Percentiles rank a stretch among this genome's conserved stretches.
Conservation (phyloP, 2,888 invertebrate species). For the Endomychus coccineus region DNA sequence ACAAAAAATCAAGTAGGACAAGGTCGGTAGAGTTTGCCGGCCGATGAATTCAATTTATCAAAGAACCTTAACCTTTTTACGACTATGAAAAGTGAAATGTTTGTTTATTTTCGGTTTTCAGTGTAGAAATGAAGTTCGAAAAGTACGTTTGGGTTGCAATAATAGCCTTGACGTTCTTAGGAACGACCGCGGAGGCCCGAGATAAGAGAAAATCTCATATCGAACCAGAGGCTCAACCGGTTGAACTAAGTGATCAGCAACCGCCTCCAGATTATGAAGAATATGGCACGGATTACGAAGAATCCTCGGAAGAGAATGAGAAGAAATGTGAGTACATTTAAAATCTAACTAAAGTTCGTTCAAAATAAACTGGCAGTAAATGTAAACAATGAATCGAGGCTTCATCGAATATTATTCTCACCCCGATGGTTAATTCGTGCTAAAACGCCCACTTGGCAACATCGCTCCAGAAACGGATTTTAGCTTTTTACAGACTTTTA, state of each 20-base stretch:
- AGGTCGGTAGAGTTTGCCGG: too few species aligned
- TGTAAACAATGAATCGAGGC: conserved; percentile 12
- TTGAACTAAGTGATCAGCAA: too few species aligned
- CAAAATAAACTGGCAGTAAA: conserved; percentile 6
- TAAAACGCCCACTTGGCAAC: too few species aligned
- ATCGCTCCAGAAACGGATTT: too few species aligned
- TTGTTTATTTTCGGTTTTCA: neutral
- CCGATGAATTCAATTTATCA: too few species aligned
- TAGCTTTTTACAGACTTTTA: too few species aligned
- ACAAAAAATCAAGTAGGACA: too few species aligned
- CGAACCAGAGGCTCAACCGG: conserved; percentile 22
- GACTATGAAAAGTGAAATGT: too few species aligned
- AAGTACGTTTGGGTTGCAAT: conserved; percentile 25
- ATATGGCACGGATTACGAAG: conserved; percentile 33
- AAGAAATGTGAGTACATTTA: conserved; percentile 24
- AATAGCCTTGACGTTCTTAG: conserved; percentile 26
- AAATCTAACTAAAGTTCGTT: conserved; percentile 6
- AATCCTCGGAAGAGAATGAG: conserved; percentile 34
- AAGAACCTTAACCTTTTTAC: too few species aligned
- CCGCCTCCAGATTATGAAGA: conserved; percentile 32
- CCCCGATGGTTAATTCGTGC: too few species aligned
- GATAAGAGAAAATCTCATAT: conserved; percentile 17
- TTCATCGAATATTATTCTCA: neutral
- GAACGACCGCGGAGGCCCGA: conserved; percentile 29
- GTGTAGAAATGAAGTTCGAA: conserved; percentile 24